These are phyloP conservation scores for Pteria penguin DNA, from an alignment of 2,888 invertebrate genomes.

Conservation along the genomic window DNA sequence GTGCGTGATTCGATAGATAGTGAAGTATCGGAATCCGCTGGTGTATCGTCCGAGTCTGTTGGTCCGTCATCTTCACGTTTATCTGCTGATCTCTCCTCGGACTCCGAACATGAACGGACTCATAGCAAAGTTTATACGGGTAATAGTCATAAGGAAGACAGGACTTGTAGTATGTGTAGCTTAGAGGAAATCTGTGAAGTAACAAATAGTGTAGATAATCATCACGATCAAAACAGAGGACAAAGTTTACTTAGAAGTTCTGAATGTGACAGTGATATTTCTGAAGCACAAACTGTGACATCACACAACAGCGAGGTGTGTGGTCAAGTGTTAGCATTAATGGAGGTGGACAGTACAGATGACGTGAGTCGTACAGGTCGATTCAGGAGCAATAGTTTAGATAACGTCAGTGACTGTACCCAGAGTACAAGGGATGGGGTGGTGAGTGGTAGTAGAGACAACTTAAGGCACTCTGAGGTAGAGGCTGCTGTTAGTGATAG, in stretches of 20 bases:
- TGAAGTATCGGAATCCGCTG: conserved; percentile 1
- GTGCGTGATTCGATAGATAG: conserved; percentile 7
- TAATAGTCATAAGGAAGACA: not conserved
- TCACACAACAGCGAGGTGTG: conserved; percentile 26
- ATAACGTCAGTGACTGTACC: conserved; percentile 11
- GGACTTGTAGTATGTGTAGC: not conserved
- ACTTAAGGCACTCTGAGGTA: not conserved
- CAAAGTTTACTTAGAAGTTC: not conserved
- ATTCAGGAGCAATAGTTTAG: too few relatives aligned
- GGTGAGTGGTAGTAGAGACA: not conserved
- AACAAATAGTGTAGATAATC: conserved; percentile 14
- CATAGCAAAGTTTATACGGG: not conserved
- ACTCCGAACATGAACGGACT: conserved; percentile 11
- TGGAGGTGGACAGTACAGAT: conserved; percentile 52
- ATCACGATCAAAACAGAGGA: not conserved
- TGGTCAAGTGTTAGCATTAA: conserved; percentile 16
- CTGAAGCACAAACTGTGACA: not conserved
- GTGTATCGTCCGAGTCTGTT: not conserved
- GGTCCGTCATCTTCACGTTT: not conserved
- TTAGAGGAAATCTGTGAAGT: conserved; percentile 17
- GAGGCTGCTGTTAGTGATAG: conserved; percentile 11
- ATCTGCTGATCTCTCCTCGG: conserved; percentile 3
- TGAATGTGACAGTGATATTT: not conserved
- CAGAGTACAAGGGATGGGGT: not conserved
- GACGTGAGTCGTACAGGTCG: conserved; percentile 16